A percentile compares a stretch with the other conserved stretches of the same genome.
Conservation (phyloP, 1,140 invertebrate genomes). For the Trinorchestia longiramus region DNA sequence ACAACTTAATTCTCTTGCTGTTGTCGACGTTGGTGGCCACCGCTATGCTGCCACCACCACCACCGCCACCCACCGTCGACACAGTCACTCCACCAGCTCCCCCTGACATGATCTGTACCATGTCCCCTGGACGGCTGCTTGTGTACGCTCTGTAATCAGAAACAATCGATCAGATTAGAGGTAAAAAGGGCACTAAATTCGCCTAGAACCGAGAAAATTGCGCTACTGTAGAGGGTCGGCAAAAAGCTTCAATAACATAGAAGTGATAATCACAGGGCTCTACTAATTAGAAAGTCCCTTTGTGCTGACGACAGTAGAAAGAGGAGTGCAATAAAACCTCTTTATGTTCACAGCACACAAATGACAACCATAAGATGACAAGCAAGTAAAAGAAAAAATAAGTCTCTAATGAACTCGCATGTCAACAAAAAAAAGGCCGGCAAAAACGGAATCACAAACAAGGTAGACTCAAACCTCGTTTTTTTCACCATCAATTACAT, state of each 20-base stretch:
- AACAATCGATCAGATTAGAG: background rate
- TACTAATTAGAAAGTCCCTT: no score
- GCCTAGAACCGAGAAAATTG: background rate
- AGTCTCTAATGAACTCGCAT: background rate
- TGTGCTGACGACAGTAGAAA: background rate
- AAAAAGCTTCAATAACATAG: background rate
- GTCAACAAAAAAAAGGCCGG: background rate
- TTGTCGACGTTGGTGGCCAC: constrained; percentile 63
- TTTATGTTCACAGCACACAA: background rate
- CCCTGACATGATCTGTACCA: constrained; percentile 59
- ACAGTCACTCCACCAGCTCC: constrained; percentile 27
- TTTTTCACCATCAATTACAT: no score
- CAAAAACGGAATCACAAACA: background rate
- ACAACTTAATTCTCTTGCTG: constrained; percentile 63
- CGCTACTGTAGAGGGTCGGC: background rate
- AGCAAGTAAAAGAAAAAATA: background rate
- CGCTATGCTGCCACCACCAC: constrained; percentile 59
- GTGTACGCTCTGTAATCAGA: constrained; percentile 60
- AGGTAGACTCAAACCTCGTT: no score
- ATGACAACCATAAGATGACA: background rate
- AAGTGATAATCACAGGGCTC: background rate
- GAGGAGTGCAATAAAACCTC: no score
- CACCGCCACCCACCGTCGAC: constrained; percentile 13
- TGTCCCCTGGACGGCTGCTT: constrained; percentile 57
- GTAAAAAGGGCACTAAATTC: background rate